A percentile compares a stretch with the other conserved stretches of the same genome.
Evolutionary conservation across 2,888 invertebrate genomes (phyloP).

Genomic region (Syritta pipiens): DNA sequence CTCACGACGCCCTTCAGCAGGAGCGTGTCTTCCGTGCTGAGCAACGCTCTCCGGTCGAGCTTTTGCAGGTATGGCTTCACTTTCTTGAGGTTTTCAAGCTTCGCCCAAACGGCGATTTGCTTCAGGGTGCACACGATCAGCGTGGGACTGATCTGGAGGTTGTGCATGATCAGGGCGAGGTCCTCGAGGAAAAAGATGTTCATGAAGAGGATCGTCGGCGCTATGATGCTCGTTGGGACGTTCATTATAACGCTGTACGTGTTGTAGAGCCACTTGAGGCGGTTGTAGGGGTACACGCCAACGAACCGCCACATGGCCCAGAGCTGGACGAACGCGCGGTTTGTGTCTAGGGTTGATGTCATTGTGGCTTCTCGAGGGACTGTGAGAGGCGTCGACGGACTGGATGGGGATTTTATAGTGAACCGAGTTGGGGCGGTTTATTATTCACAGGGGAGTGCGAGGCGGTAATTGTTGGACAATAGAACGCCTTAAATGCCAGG

Average conservation of each 20-base stretch:
- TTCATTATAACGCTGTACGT: not conserved
- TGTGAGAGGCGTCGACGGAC: no score
- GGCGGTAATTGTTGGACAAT: no score
- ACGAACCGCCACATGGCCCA: constrained; percentile 9
- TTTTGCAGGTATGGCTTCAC: not conserved
- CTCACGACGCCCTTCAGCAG: constrained; percentile 1
- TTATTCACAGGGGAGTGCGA: no score
- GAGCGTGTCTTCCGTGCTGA: not conserved
- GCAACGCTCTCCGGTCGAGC: constrained; percentile 4
- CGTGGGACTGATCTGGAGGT: constrained; percentile 13
- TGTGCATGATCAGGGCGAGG: constrained; percentile 5
- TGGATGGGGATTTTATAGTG: no score
- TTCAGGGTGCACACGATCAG: not conserved
- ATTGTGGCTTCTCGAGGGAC: not conserved
- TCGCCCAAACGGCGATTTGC: not conserved
- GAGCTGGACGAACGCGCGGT: constrained; percentile 4
- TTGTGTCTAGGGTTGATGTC: not conserved
- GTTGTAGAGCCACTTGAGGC: not conserved
- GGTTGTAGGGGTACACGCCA: not conserved
- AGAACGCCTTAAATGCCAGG: no score
- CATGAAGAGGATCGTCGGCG: constrained; percentile 2
- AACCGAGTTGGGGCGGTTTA: no score
- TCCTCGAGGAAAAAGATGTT: constrained; percentile 1
- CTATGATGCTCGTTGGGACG: not conserved
- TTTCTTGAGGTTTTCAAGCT: not conserved